Percentiles rank a stretch among this genome's conserved stretches.
These are phyloP conservation scores for Syngnathus rostellatus DNA, from an alignment of 2,797 vertebrate genomes.

Conservation along the genomic window DNA sequence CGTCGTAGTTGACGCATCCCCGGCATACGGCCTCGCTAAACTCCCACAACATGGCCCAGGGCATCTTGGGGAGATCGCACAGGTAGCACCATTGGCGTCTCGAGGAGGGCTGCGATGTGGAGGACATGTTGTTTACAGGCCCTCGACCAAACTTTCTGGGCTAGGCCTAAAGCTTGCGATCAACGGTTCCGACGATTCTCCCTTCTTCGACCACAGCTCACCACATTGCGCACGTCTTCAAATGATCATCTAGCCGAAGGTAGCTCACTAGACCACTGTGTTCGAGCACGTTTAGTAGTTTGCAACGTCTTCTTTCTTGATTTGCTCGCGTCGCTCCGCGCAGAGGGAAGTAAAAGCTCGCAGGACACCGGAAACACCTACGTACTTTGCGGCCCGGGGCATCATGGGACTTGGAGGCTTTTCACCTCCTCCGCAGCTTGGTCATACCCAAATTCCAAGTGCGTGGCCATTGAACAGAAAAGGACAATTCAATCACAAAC, in stretches of 20 bases:
- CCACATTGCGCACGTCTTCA: slow-evolving; percentile 33
- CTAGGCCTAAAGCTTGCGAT: slow-evolving; percentile 50
- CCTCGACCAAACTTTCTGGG: slow-evolving; percentile 66
- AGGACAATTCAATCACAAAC: no score
- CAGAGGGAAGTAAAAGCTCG: slow-evolving; percentile 69
- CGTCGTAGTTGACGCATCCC: slow-evolving; percentile 88
- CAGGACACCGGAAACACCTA: slow-evolving; percentile 70
- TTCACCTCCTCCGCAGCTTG: background rate
- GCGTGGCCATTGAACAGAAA: no score
- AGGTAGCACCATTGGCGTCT: slow-evolving; percentile 89
- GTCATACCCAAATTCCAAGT: no score
- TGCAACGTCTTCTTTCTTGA: slow-evolving; percentile 56
- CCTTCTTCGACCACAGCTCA: slow-evolving; percentile 16
- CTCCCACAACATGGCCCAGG: slow-evolving; percentile 92
- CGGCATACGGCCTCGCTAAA: slow-evolving; percentile 88
- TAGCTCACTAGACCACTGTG: slow-evolving; percentile 2
- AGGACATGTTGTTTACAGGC: slow-evolving; percentile 74
- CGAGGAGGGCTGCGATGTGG: slow-evolving; percentile 76
- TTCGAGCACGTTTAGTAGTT: slow-evolving; percentile 39
- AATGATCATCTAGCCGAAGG: slow-evolving; percentile 5
- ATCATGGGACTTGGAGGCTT: slow-evolving; percentile 46
- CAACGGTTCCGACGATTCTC: slow-evolving; percentile 28
- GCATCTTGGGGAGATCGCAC: slow-evolving; percentile 88
- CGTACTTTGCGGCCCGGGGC: slow-evolving; percentile 18
- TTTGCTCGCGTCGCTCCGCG: slow-evolving; percentile 59